phyloP scores from a whole-genome alignment of 2,888 invertebrate genomes.

The Xanthia togata region DNA sequence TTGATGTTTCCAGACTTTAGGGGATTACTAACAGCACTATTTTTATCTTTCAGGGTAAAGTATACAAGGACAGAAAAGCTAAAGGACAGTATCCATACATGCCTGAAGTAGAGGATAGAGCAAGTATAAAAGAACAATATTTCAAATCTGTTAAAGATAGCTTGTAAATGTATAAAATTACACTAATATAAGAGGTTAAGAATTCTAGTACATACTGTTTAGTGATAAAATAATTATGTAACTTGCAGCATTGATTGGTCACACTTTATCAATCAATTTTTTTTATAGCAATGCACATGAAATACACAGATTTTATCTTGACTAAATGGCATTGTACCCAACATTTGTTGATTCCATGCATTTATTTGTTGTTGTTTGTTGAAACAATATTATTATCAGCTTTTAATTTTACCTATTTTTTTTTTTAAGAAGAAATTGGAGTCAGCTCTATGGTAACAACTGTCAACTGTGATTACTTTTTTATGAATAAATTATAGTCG shows the following conservation, averaged over 20 bases:
- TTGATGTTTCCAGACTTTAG: too few relatives aligned
- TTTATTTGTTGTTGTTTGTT: background rate
- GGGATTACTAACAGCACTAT: background rate
- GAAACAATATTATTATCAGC: background rate
- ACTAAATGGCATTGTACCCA: background rate
- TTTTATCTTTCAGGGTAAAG: conserved; percentile 88
- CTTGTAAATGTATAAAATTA: conserved; percentile 16
- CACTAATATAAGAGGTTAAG: conserved; percentile 11
- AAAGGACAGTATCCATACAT: conserved; percentile 92
- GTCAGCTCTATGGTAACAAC: conserved; percentile 1
- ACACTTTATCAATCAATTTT: background rate
- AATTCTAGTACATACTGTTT: conserved; percentile 9
- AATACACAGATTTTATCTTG: background rate
- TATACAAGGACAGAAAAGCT: conserved; percentile 90
- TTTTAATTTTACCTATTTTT: background rate
- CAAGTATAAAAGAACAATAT: conserved; percentile 91
- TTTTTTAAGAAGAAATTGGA: background rate
- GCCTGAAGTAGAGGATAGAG: conserved; percentile 93
- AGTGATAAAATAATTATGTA: background rate
- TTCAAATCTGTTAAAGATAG: conserved; percentile 78
- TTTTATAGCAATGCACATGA: background rate
- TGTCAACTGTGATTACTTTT: conserved; percentile 4
- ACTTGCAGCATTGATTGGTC: background rate
- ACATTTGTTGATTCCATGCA: background rate
- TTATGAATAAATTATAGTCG: background rate